Evolutionary conservation across 2,797 vertebrate genomes (phyloP).

Genomic region (Sphenodon punctatus): DNA sequence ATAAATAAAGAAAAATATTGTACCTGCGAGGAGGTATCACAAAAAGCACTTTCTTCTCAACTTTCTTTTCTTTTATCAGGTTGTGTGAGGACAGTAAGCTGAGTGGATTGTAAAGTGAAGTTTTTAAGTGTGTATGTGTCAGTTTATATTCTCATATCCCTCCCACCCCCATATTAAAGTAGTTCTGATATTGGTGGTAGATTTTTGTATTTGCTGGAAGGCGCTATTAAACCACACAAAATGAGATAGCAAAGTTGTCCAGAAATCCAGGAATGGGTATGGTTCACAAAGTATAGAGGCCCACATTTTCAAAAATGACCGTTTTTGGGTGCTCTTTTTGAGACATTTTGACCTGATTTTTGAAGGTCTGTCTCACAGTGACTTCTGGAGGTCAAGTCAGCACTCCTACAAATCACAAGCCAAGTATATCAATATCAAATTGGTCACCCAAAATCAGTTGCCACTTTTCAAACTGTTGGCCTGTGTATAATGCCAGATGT

Average conservation of each 20-base stretch:
- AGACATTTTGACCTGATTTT: background rate
- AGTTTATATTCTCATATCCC: constrained; percentile 39
- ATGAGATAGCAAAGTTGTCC: constrained; percentile 28
- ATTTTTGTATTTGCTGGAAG: constrained; percentile 49
- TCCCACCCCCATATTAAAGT: constrained; percentile 42
- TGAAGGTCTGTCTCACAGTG: background rate
- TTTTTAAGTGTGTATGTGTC: rapidly evolving
- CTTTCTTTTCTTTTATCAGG: constrained; percentile 61
- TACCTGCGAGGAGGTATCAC: constrained; percentile 57
- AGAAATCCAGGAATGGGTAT: constrained; percentile 5
- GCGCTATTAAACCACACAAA: constrained; percentile 37
- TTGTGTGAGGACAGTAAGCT: constrained; percentile 46
- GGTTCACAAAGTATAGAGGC: constrained; percentile 4
- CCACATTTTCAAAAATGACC: background rate
- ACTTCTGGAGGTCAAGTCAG: rapidly evolving
- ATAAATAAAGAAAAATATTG: constrained; percentile 56
- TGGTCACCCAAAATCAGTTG: background rate
- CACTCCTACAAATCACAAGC: background rate
- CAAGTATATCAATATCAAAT: background rate
- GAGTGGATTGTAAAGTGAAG: constrained; percentile 24
- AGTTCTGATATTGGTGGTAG: constrained; percentile 18
- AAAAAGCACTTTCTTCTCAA: too few relatives aligned
- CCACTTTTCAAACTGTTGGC: background rate
- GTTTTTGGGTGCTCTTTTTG: background rate
- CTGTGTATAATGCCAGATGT: background rate